These are phyloP conservation scores for Yoshiicerus persimilis DNA, from an alignment of 1,140 invertebrate genomes.

Conservation along the genomic window DNA sequence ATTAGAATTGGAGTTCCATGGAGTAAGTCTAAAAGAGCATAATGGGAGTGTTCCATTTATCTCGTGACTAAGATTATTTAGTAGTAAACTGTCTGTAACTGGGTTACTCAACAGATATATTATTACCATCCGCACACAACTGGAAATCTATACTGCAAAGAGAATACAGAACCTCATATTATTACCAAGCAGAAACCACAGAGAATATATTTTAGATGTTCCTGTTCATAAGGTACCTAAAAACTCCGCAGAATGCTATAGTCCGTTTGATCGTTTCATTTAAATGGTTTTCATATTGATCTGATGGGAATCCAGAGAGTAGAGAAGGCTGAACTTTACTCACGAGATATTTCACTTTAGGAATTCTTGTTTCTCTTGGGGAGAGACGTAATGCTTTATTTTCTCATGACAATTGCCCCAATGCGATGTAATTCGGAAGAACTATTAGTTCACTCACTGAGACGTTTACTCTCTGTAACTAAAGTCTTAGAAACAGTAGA, in stretches of 20 bases:
- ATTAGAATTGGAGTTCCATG: background rate
- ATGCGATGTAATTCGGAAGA: background rate
- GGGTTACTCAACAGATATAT: background rate
- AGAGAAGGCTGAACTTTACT: background rate
- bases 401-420: background rate
- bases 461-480: background rate
- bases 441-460: background rate
- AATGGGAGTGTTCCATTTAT: background rate
- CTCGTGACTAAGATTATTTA: background rate
- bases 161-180: background rate
- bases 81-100: background rate
- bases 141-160: background rate
- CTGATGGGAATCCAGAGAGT: background rate
- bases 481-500: background rate
- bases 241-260: too few species aligned
- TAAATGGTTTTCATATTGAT: background rate
- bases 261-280: background rate
- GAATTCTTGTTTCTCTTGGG: background rate
- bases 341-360: background rate
- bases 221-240: too few species aligned
- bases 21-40: background rate
- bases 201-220: too few species aligned
- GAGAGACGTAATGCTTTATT: background rate
- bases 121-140: background rate
- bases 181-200: too few species aligned